These are phyloP conservation scores for Steatocranus sp. DNA, from an alignment of 2,797 vertebrate species.

Conservation along the genomic window DNA sequence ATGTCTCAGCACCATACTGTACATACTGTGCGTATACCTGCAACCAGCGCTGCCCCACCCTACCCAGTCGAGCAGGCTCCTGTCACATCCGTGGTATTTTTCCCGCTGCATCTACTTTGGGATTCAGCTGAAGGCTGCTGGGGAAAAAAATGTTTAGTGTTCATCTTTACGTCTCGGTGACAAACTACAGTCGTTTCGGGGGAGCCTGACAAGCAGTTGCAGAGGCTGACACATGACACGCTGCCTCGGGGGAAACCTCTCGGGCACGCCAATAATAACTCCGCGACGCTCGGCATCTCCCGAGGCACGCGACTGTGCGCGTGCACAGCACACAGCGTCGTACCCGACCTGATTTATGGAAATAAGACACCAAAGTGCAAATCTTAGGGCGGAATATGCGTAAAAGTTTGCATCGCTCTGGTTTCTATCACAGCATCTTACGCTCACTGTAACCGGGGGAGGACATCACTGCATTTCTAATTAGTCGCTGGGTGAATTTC, in stretches of 20 bases:
- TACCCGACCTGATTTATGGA: background rate
- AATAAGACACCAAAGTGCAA: background rate
- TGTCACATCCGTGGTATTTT: background rate
- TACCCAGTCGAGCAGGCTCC: background rate
- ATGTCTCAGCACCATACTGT: background rate
- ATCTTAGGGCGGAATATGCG: background rate
- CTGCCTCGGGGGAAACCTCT: conserved; percentile 26
- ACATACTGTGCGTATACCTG: conserved; percentile 17
- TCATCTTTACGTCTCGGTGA: background rate
- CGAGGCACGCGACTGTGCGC: conserved; percentile 16
- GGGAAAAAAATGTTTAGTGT: background rate
- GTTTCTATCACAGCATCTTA: background rate
- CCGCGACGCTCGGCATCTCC: background rate
- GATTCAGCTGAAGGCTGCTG: background rate
- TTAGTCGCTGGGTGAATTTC: background rate
- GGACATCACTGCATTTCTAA: background rate
- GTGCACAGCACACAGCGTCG: background rate
- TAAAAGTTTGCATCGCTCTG: background rate
- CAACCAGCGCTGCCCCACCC: conserved; percentile 54
- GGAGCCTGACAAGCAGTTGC: background rate
- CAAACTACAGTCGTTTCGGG: background rate
- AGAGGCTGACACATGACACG: conserved; percentile 1
- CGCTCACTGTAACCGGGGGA: background rate
- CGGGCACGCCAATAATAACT: conserved; percentile 26
- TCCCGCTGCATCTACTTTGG: background rate